Base-by-base conservation (phyloP, 2,888 invertebrate genomes). In the Dyspetes luteomarginatus region DNA sequence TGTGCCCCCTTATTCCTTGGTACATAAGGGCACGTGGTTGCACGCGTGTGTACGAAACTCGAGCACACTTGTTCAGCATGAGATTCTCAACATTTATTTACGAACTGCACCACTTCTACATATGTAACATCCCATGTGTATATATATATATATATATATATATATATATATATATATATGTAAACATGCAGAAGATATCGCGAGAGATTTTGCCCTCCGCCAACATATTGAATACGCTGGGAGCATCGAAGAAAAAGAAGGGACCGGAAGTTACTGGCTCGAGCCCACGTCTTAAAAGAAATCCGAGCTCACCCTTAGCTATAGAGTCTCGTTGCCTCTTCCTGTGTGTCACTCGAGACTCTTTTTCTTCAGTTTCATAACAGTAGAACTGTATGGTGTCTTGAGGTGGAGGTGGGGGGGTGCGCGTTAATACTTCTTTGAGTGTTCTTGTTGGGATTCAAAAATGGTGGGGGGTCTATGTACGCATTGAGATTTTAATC, bases 331-430 rank as follows among this genome's bases (percentile, higher is more conserved):
- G 62, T 4, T 62, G 43, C 68, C 73, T 73, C 68, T 69, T 73
- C 73, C 71, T 65, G 64, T 67, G 30, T 65, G 80, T 77, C 73
- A 81, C 73, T 65, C 64, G 81, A 81, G 50, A 81, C 77, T 64
- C 48, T 74, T 78, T 77, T 65, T 71, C 50, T 30, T 36, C 36
- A 9, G 15, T 26, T 43, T 48, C 43, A 17, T 43, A n/a, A 76
- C 26, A 17, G 28, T 24, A 45, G 45, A 41, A 74, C n/a, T 28
- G 9, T 15, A 43, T 41, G 43, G 45, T 67, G 45, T 65, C 65
- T 71, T 62, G n/a, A 2, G 3, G n/a, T n/a, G n/a, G n/a, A n/a
- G n/a, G n/a, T n/a, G n/a, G n/a, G n/a, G n/a, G 36, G 26, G 17
- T 72, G 50, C 3, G 17, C 43, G n/a, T n/a, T n/a, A 12, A 3